A percentile compares a stretch with the other conserved stretches of the same genome.
Conservation (phyloP, 1,140 invertebrate genomes). For the Myzus persicae region DNA sequence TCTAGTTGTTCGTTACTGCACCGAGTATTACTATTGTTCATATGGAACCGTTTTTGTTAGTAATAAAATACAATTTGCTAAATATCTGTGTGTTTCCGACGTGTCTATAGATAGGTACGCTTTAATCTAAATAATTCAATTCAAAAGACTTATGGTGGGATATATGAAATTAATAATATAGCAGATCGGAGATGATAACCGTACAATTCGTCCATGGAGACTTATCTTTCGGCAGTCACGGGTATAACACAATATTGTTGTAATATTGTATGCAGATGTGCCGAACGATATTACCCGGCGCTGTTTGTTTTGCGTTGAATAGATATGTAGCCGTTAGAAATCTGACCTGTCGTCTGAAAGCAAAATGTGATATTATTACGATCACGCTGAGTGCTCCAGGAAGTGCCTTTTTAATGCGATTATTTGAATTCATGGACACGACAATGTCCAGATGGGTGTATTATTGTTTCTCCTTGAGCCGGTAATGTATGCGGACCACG, state of each 20-base stretch:
- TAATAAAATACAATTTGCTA: neutral
- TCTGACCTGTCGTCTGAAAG: conserved; percentile 1
- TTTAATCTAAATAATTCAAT: conserved; percentile 11
- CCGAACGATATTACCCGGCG: neutral
- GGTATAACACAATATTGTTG: neutral
- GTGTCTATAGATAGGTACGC: neutral
- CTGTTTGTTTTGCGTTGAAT: neutral
- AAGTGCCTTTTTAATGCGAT: conserved; percentile 18
- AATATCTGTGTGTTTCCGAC: neutral
- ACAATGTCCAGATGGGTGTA: neutral
- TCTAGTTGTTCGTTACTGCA: neutral
- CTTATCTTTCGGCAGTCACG: neutral
- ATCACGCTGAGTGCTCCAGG: neutral
- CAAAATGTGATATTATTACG: neutral
- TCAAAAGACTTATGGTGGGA: neutral
- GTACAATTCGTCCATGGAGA: neutral
- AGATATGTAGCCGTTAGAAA: neutral
- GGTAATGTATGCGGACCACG: conserved; percentile 30
- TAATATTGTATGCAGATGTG: neutral
- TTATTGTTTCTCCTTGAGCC: neutral
- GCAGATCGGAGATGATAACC: neutral
- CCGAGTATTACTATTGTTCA: neutral
- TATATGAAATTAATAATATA: neutral
- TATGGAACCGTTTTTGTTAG: neutral
- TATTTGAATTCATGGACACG: conserved; percentile 34